Evolutionary conservation across 2,888 invertebrate genomes (phyloP).

Genomic region (Acanthopleura granulata): DNA sequence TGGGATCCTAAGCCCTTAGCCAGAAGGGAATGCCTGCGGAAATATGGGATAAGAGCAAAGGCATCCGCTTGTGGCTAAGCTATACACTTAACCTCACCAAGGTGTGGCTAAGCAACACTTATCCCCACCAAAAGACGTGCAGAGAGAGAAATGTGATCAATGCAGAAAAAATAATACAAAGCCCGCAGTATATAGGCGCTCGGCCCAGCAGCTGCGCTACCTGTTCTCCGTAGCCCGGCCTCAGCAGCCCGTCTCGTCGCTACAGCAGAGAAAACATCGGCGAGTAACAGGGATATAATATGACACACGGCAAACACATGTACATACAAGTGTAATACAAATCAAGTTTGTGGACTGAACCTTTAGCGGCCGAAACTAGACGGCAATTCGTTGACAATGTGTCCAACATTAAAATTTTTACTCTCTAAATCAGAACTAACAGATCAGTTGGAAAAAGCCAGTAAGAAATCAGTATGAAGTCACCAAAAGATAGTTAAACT

Average conservation of each 20-base stretch:
- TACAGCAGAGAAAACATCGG: conserved; percentile 17
- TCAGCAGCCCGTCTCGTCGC: background rate
- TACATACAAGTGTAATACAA: too few species aligned
- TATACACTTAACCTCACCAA: background rate
- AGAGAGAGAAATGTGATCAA: background rate
- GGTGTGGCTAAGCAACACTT: conserved; percentile 1
- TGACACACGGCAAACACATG: background rate
- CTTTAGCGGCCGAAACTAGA: too few species aligned
- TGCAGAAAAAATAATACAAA: conserved; percentile 12
- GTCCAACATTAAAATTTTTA: too few species aligned
- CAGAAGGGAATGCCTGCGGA: conserved; percentile 4
- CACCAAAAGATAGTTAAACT: too few species aligned
- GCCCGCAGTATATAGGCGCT: conserved; percentile 14
- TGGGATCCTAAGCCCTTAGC: background rate
- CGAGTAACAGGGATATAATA: background rate
- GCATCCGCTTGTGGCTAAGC: conserved; percentile 4
- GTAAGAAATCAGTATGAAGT: too few species aligned
- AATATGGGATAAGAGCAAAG: background rate
- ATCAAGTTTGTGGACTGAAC: too few species aligned
- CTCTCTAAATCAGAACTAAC: too few species aligned
- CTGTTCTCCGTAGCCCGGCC: background rate
- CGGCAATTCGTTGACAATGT: too few species aligned
- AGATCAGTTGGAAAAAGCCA: too few species aligned
- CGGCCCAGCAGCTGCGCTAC: conserved; percentile 8
- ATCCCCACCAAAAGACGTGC: too few species aligned